Base-by-base conservation (phyloP, 2,113 vertebrate genomes). In the Panurus biarmicus region DNA sequence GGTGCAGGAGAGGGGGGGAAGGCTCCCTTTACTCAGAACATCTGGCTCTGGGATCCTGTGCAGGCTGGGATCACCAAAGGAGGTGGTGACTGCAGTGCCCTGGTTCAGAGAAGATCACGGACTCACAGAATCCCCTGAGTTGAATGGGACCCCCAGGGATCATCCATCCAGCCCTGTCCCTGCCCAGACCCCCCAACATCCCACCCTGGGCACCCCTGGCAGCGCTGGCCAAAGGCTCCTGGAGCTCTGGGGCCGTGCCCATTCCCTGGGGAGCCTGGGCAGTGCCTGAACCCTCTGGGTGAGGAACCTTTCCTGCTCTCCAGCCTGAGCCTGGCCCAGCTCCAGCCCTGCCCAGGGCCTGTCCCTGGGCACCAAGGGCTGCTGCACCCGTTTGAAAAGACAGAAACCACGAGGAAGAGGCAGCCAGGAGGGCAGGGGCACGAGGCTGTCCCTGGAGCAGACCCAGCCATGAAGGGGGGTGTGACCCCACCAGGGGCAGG, bases 151-250 rank as follows among this genome's bases (percentile, higher is more conserved):
- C 17, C 45, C 2, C n/a, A 6, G 1, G 26, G 44, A 60, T 14
- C 38, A 51, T 0, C 3, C 2, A 66, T 2, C 5, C 44, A 6
- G 1, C 5, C 1, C 66, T 3, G 15, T 0, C 7, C 17, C 36
- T 51, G 72, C 53, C 0, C 25, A 67, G 61, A 42, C 17, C 7
- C 13, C 9, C 21, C 31, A 42, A 3, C 12, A 11, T 5, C 54
- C 75, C 50, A 17, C 10, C 35, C 51, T 38, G 67, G 1, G 7
- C 57, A 62, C 8, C 33, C 51, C 75, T 33, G 42, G 18, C n/a
- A 47, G 40, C 0, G 0, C 3, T 50, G 12, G 0, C 51, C 60
- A 8, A 73, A 9, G 0, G 0, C 19, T 25, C 45, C 51, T 38
- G 76, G 33, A 81, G 69, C 85, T 78, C 64, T 54, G 64, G 42